These are phyloP conservation scores for Epizoanthus stellaris DNA, from an alignment of 92 coral and sea anemone genomes.

Conservation along the genomic window DNA sequence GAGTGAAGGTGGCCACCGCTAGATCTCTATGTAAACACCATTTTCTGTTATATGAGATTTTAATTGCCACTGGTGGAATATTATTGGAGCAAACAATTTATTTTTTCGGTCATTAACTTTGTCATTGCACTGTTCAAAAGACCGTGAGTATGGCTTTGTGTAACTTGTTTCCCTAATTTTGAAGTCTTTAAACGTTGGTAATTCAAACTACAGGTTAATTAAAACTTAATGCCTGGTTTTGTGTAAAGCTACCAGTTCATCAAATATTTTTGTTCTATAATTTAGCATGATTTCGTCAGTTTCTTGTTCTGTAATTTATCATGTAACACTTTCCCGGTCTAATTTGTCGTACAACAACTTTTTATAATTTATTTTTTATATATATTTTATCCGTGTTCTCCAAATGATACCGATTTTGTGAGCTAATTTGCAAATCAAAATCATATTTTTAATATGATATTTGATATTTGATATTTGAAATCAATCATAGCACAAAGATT, in stretches of 20 bases:
- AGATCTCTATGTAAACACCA: slow-evolving; percentile 24
- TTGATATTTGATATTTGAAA: no score
- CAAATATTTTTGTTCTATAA: not conserved
- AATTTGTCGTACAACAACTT: not conserved
- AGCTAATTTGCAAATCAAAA: no score
- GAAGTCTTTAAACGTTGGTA: not conserved
- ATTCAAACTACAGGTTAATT: not conserved
- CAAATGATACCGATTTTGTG: no score
- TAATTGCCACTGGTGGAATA: slow-evolving; percentile 31
- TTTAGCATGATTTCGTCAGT: slow-evolving; percentile 10
- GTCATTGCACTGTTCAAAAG: slow-evolving; percentile 27
- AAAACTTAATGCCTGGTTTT: not conserved
- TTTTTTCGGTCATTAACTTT: slow-evolving; percentile 19
- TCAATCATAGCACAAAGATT: no score
- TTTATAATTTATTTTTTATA: not conserved
- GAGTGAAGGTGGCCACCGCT: slow-evolving; percentile 16
- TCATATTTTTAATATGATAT: no score
- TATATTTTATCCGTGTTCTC: no score
- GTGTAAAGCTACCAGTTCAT: slow-evolving; percentile 4
- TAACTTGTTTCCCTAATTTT: no score
- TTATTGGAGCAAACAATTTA: slow-evolving; percentile 44
- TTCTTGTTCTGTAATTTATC: not conserved
- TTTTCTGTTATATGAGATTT: slow-evolving; percentile 37
- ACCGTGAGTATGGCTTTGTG: not conserved
- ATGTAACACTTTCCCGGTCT: not conserved